Conservation (phyloP, 2,113 vertebrate genomes). For the Xenopus borealis region DNA sequence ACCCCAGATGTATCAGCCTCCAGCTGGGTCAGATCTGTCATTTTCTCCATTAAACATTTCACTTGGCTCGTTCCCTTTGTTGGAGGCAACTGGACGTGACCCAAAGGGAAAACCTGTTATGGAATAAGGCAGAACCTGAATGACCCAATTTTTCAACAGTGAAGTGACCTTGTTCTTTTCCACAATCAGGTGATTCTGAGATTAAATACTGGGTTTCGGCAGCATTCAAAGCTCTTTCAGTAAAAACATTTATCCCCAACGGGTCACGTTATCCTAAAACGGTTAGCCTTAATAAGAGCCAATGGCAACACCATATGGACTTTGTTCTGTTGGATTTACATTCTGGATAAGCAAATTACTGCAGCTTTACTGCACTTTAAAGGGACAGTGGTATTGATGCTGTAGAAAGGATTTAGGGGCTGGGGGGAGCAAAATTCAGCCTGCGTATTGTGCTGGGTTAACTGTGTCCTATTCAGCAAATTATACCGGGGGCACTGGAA, state of each 20-base stretch:
- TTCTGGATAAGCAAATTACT: constrained; percentile 29
- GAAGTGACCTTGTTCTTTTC: neutral
- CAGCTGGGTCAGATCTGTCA: no score
- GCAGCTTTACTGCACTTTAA: constrained; percentile 29
- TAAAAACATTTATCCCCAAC: constrained; percentile 1
- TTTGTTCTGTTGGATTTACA: no score
- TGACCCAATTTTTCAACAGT: neutral
- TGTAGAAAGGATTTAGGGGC: constrained; percentile 48
- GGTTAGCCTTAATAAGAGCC: constrained; percentile 31
- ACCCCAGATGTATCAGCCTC: no score
- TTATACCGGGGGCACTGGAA: neutral
- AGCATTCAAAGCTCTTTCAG: neutral
- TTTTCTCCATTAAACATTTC: no score
- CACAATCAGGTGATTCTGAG: neutral
- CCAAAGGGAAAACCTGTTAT: neutral
- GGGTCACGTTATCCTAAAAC: constrained; percentile 1
- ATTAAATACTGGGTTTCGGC: neutral
- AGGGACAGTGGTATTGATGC: neutral
- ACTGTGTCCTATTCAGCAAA: neutral
- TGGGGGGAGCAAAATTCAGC: neutral
- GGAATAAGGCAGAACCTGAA: neutral
- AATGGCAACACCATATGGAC: constrained; percentile 8
- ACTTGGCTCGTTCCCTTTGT: neutral
- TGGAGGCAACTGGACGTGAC: neutral
- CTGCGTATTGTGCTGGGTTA: neutral